phyloP scores from a whole-genome alignment of 2,113 vertebrate species.

The Nematolebias whitei region DNA sequence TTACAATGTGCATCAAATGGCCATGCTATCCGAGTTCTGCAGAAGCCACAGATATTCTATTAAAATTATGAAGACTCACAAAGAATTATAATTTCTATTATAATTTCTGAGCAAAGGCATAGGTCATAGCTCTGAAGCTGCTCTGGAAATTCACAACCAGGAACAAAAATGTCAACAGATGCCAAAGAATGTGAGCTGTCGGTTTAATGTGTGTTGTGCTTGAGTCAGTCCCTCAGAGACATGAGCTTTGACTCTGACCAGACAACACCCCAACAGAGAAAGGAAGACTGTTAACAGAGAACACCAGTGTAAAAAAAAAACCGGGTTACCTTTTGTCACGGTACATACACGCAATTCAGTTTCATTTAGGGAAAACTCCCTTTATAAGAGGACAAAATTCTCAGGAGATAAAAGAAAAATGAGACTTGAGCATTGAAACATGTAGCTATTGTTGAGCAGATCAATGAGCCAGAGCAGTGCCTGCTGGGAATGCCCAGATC shows the following conservation, averaged over 20 bases:
- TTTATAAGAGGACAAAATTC: constrained; percentile 35
- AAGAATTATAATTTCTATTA: background rate
- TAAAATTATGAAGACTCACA: background rate
- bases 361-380: constrained; percentile 35
- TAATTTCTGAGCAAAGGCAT: background rate
- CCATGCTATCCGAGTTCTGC: background rate
- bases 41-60: background rate
- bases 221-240: background rate
- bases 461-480: constrained; percentile 60
- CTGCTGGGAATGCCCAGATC: constrained; percentile 65
- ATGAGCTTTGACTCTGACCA: constrained; percentile 17
- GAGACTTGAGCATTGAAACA: constrained; percentile 48
- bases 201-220: background rate
- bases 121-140: background rate
- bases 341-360: constrained; percentile 12
- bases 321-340: constrained; percentile 13
- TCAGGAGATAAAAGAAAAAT: constrained; percentile 54
- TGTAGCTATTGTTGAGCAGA: constrained; percentile 63
- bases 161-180: constrained; percentile 19
- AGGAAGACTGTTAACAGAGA: background rate
- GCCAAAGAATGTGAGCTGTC: constrained; percentile 8
- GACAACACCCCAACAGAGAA: constrained; percentile 2
- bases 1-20: background rate
- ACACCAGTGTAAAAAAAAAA: background rate
- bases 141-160: constrained; percentile 13